Conservation (phyloP, 2,797 vertebrate species). For the Dendrocincla fuliginosa region DNA sequence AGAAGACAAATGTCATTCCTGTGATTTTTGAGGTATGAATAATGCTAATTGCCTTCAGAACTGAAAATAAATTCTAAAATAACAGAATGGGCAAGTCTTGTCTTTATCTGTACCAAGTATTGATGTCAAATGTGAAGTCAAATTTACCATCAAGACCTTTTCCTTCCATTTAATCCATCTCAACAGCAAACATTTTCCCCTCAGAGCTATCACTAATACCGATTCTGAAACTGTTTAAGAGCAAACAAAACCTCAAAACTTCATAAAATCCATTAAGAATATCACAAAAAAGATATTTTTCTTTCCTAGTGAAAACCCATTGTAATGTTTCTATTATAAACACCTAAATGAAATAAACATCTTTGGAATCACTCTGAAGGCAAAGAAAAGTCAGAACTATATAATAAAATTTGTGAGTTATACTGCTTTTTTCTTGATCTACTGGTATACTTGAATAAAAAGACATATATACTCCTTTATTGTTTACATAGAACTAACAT, state of each 20-base stretch:
- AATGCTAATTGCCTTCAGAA: neutral
- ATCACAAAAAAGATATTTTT: neutral
- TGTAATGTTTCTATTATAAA: neutral
- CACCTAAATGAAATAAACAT: neutral
- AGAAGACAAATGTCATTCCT: neutral
- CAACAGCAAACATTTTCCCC: neutral
- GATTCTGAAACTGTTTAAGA: neutral
- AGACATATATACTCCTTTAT: neutral
- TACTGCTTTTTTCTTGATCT: neutral
- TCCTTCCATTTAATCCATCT: neutral
- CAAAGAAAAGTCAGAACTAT: neutral
- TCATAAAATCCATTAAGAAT: neutral
- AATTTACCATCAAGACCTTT: neutral
- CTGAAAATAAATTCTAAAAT: neutral
- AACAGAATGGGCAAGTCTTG: neutral
- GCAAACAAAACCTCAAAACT: neutral
- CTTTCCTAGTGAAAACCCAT: neutral
- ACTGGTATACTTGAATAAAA: neutral
- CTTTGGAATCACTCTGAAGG: neutral
- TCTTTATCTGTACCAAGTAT: neutral
- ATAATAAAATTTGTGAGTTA: neutral
- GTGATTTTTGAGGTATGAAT: neutral
- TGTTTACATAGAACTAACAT: neutral
- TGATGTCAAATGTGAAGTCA: neutral
- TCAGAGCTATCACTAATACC: neutral